Conservation (phyloP, 2,888 invertebrate genomes). For the Conistra vaccinii region DNA sequence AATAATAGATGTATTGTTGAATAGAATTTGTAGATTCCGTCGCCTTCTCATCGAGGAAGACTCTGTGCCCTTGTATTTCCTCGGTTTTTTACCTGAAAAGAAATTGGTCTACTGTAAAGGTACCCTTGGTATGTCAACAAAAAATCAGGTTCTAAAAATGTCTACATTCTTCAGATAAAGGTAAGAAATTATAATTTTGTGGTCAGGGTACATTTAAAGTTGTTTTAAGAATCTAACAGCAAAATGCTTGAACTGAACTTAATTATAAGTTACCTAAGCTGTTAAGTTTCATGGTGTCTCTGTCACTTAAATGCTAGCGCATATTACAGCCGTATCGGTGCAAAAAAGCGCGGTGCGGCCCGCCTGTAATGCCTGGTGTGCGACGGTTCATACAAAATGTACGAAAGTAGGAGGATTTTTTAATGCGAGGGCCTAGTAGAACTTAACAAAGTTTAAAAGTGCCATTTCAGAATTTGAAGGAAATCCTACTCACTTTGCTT, state of each 20-base stretch:
- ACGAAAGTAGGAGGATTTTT: background rate
- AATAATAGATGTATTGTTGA: constrained; percentile 86
- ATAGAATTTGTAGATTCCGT: constrained; percentile 84
- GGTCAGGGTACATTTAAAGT: constrained; percentile 83
- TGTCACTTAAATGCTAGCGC: background rate
- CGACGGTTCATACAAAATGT: background rate
- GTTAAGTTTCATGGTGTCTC: background rate
- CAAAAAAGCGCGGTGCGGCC: background rate
- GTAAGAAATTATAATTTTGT: constrained; percentile 29
- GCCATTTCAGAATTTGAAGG: background rate
- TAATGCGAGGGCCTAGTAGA: background rate
- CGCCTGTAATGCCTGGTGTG: background rate
- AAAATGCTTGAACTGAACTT: background rate
- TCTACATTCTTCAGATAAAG: constrained; percentile 62
- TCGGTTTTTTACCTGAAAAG: constrained; percentile 85
- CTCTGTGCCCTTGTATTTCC: constrained; percentile 82
- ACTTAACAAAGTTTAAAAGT: background rate
- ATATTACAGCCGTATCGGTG: background rate
- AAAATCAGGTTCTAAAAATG: constrained; percentile 48
- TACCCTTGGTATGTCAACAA: constrained; percentile 74
- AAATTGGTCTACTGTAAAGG: constrained; percentile 86
- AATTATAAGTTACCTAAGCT: background rate
- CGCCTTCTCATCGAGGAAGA: constrained; percentile 86
- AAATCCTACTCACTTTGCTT: background rate
- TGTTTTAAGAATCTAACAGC: constrained; percentile 14